A percentile compares a stretch with the other conserved stretches of the same genome.
These are phyloP conservation scores for Merops nubicus DNA, from an alignment of 2,113 vertebrate species.

Conservation along the genomic window DNA sequence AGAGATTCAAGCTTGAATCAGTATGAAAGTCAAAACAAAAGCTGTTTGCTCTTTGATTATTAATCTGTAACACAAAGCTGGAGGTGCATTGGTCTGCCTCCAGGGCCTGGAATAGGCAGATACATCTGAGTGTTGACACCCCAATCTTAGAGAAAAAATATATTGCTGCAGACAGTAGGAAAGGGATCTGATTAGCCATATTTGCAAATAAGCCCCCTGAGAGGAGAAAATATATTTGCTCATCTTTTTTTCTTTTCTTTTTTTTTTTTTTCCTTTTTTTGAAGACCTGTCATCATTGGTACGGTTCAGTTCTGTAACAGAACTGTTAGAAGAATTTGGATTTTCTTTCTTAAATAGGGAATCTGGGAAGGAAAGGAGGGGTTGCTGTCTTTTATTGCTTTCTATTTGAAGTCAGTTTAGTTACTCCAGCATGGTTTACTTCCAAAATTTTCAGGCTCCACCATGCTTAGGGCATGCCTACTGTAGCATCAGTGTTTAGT, in stretches of 20 bases:
- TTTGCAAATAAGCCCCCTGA: not conserved
- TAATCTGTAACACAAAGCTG: conserved; percentile 31
- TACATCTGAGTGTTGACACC: not conserved
- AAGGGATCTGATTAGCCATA: not conserved
- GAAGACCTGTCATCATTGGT: not conserved
- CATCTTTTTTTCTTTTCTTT: not conserved
- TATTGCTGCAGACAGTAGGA: not conserved
- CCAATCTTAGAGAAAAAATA: not conserved
- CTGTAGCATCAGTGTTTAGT: not conserved
- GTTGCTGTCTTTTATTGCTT: not conserved
- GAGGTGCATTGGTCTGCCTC: not conserved
- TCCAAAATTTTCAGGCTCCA: not conserved
- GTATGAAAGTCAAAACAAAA: conserved; percentile 28
- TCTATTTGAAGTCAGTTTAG: not conserved
- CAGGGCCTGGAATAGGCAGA: not conserved
- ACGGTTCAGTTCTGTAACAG: not conserved
- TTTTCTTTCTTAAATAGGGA: not conserved
- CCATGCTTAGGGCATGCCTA: not conserved
- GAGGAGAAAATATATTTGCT: not conserved
- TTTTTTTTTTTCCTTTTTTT: not conserved
- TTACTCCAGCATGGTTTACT: not conserved
- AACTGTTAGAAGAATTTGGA: not conserved
- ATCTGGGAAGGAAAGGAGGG: not conserved
- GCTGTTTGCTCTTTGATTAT: conserved; percentile 31
- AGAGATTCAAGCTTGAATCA: not conserved